Evolutionary conservation across 2,888 invertebrate genomes (phyloP).

Genomic region (Sicus ferrugineus): DNA sequence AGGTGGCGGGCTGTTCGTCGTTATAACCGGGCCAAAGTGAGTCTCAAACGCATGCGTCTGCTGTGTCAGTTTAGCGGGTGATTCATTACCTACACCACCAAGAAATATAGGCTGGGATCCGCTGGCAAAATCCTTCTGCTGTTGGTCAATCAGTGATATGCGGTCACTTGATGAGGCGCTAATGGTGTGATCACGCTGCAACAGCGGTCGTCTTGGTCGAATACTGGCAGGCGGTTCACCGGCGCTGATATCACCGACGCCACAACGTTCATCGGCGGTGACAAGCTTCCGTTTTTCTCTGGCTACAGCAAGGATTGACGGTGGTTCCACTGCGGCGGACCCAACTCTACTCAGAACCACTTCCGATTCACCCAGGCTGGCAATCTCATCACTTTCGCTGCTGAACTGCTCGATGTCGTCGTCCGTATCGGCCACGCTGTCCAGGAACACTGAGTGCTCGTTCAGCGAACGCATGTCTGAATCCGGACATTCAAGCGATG

Average conservation of each 20-base stretch:
- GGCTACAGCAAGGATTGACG: not conserved
- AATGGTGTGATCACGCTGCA: constrained; percentile 61
- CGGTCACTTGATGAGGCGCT: constrained; percentile 56
- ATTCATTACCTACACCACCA: constrained; percentile 32
- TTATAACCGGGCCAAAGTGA: constrained; percentile 56
- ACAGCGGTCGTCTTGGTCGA: constrained; percentile 51
- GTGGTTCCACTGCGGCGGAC: constrained; percentile 28
- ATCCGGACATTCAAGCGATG: constrained; percentile 73
- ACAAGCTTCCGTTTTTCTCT: constrained; percentile 15
- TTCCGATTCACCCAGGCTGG: constrained; percentile 47
- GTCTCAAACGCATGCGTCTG: constrained; percentile 52
- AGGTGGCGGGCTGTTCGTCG: constrained; percentile 51
- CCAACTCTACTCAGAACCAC: constrained; percentile 36
- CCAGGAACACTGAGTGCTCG: constrained; percentile 84
- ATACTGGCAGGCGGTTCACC: constrained; percentile 38
- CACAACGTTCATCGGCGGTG: constrained; percentile 50
- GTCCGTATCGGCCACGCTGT: constrained; percentile 78
- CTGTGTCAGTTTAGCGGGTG: constrained; percentile 39
- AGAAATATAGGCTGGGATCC: not conserved
- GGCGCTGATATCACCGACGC: constrained; percentile 43
- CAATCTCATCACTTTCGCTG: constrained; percentile 81
- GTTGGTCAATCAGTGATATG: constrained; percentile 51
- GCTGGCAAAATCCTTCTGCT: constrained; percentile 48
- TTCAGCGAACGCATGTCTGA: constrained; percentile 77
- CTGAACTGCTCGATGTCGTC: constrained; percentile 86